Conservation (phyloP, 2,797 vertebrate genomes). For the Thripadectes ignobilis region DNA sequence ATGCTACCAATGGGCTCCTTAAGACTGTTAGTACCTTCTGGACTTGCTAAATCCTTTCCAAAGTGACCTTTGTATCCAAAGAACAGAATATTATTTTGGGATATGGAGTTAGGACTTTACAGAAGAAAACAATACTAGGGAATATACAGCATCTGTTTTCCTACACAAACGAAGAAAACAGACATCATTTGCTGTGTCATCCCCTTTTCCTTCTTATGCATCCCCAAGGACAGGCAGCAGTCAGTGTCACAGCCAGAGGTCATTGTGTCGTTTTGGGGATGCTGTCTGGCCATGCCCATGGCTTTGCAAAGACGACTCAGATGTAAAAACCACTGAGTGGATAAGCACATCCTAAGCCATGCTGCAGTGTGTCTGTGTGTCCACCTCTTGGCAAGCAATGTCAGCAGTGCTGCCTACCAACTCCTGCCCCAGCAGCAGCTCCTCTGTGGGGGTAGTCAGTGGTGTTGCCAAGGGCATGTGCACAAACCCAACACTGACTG, state of each 20-base stretch:
- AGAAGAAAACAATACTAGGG: rapidly evolving
- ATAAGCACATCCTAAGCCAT: neutral
- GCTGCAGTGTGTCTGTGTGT: neutral
- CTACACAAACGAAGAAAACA: rapidly evolving
- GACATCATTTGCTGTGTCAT: neutral
- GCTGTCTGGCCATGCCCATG: neutral
- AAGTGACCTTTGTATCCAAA: neutral
- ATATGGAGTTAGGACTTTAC: neutral
- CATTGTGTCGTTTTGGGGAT: neutral
- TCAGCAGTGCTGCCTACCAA: rapidly evolving
- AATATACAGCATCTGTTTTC: neutral
- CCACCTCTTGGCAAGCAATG: neutral
- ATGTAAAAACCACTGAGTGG: neutral
- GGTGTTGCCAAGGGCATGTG: rapidly evolving
- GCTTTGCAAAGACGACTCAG: neutral
- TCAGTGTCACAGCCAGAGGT: neutral
- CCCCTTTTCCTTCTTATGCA: neutral
- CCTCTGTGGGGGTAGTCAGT: neutral
- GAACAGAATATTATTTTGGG: neutral
- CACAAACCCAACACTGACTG: neutral
- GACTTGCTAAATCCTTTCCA: neutral
- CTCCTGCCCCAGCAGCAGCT: neutral
- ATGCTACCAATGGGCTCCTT: neutral
- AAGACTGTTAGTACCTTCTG: neutral
- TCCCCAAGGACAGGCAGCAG: neutral